These are phyloP conservation scores for Xenotilapia leptura DNA, from an alignment of 2,113 vertebrate genomes.

Conservation along the genomic window DNA sequence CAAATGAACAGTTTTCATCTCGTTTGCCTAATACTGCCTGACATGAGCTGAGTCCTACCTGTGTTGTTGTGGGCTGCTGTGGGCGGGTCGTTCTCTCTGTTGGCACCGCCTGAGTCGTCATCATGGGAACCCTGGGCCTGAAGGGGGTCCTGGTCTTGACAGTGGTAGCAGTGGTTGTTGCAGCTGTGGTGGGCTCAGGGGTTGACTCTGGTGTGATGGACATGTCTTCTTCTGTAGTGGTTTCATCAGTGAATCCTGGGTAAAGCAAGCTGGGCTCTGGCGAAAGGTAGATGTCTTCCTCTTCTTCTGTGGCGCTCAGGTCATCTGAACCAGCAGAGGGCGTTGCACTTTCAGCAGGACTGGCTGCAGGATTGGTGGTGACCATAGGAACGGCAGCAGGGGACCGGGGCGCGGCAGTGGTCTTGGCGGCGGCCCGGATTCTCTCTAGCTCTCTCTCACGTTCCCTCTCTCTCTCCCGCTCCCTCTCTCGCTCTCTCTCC, in stretches of 20 bases:
- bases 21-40: neutral
- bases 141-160: slow-evolving; percentile 39
- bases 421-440: slow-evolving; percentile 42
- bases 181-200: slow-evolving; percentile 10
- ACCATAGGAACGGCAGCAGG: slow-evolving; percentile 35
- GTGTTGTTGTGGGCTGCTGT: slow-evolving; percentile 44
- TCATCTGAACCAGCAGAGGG: slow-evolving; percentile 53
- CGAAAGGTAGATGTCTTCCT: slow-evolving; percentile 64
- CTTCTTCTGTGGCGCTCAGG: slow-evolving; percentile 56
- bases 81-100: slow-evolving; percentile 51
- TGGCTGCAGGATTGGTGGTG: slow-evolving; percentile 35
- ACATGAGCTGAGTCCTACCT: slow-evolving; percentile 43
- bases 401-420: slow-evolving; percentile 50
- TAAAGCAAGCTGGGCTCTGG: slow-evolving; percentile 35
- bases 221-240: slow-evolving; percentile 40
- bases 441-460: slow-evolving; percentile 51
- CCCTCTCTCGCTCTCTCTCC: neutral
- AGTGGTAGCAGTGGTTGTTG: neutral
- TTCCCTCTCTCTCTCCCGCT: slow-evolving; percentile 4
- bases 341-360: slow-evolving; percentile 6
- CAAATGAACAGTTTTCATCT: neutral
- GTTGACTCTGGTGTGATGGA: slow-evolving; percentile 32
- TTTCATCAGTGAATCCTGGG: slow-evolving; percentile 16
- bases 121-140: slow-evolving; percentile 55
- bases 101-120: slow-evolving; percentile 38